These are phyloP conservation scores for Anser brachyrhynchus DNA, from an alignment of 2,113 vertebrate genomes.

Conservation along the genomic window DNA sequence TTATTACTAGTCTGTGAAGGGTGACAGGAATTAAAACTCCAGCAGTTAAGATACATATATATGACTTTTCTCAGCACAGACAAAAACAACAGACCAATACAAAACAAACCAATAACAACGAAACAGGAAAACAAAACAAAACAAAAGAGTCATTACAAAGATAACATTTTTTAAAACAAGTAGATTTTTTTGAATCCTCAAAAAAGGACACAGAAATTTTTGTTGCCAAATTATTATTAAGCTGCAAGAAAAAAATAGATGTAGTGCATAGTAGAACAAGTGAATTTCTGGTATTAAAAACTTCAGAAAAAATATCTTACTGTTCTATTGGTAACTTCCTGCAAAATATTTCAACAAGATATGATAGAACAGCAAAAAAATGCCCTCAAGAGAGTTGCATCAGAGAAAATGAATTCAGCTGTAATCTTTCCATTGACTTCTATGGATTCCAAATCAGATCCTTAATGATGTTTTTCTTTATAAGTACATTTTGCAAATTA, in stretches of 20 bases:
- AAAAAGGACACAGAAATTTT: not conserved
- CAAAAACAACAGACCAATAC: not conserved
- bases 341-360: not conserved
- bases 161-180: not conserved
- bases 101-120: too few relatives aligned
- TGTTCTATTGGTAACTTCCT: not conserved
- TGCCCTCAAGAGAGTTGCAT: not conserved
- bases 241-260: not conserved
- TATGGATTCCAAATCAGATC: not conserved
- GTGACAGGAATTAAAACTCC: not conserved
- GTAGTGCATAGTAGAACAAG: not conserved
- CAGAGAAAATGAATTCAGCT: not conserved
- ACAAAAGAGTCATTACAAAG: not conserved
- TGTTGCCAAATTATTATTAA: not conserved
- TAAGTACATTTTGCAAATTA: not conserved
- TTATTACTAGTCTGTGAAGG: not conserved
- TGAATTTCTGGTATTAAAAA: not conserved
- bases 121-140: too few relatives aligned
- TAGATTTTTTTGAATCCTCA: not conserved
- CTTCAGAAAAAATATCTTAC: not conserved
- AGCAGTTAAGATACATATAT: not conserved
- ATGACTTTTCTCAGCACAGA: not conserved
- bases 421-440: not conserved
- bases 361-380: not conserved
- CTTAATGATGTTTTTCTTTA: not conserved